Conservation (phyloP, 2,888 invertebrate genomes). For the Apomyelois bistriatella region DNA sequence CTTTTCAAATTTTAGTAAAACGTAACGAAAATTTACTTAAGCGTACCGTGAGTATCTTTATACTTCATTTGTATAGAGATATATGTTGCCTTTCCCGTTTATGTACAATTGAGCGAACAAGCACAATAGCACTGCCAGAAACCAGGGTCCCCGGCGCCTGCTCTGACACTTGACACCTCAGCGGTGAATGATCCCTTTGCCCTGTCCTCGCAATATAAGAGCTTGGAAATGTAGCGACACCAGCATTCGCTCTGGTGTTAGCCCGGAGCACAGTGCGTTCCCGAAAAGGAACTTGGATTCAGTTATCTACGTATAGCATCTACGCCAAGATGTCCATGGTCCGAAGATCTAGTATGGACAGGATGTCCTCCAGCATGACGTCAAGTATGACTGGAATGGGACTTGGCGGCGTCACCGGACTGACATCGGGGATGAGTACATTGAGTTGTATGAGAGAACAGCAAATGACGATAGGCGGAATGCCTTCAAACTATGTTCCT, state of each 20-base stretch:
- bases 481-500: slow-evolving; percentile 76
- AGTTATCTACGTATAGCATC: slow-evolving; percentile 29
- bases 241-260: slow-evolving; percentile 71
- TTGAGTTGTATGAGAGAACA: slow-evolving; percentile 71
- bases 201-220: slow-evolving; percentile 51
- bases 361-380: slow-evolving; percentile 76
- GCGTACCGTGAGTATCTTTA: too few relatives aligned
- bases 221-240: slow-evolving; percentile 28
- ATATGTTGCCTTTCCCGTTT: slow-evolving; percentile 37
- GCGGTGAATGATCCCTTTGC: slow-evolving; percentile 57
- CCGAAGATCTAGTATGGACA: slow-evolving; percentile 70
- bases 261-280: slow-evolving; percentile 62
- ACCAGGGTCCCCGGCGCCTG: slow-evolving; percentile 52
- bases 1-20: neutral
- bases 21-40: neutral
- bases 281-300: slow-evolving; percentile 37
- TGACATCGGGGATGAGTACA: slow-evolving; percentile 67
- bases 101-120: slow-evolving; percentile 54
- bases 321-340: slow-evolving; percentile 60
- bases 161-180: slow-evolving; percentile 56
- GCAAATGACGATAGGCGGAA: slow-evolving; percentile 72
- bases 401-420: slow-evolving; percentile 68
- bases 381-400: slow-evolving; percentile 78
- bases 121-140: slow-evolving; percentile 54
- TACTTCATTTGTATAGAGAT: too few relatives aligned